Evolutionary conservation across 2,888 invertebrate species (phyloP), one percentile per base, ranked within the genome.

Genomic region (Exocentrus adspersus): DNA sequence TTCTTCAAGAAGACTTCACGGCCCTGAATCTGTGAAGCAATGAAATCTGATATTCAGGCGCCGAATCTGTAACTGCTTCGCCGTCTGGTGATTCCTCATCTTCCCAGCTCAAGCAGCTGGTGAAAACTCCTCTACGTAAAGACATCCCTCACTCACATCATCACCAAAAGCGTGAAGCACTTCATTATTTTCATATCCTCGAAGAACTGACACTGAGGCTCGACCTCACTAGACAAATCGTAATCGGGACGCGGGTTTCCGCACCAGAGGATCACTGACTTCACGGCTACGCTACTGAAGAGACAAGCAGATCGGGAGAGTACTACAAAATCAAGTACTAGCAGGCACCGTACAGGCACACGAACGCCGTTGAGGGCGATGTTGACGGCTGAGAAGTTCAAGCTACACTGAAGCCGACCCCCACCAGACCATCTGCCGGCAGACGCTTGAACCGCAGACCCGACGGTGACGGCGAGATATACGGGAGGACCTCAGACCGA

Each of bases 371-470:
- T 42, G 54, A 54, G 54, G 70, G 68, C 75, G 73, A 72, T 78
- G 79, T 75, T 78, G 73, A 76, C 80, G 74, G 77, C 75, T 75
- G 77, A 75, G 75, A 77, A 77, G 81, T 79, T 78, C 76, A 78
- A 79, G 78, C 81, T 78, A 75, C 77, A 82, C 82, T 82, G 80
- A 80, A 73, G 72, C 72, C 77, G 75, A 66, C 68, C 70, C 69
- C 68, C 70, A 68, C 70, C 64, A 69, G 70, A 65, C 70, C 78
- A 78, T 77, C 78, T 78, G 78, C 75, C 75, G 53, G 53, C 59
- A 42, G 59, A 48, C 59, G 59, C 59, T 41, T 42, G 61, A 61
- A 48, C 43, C 43, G 54, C 28, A 42, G 45, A n/a, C 6, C 45
- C 52, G 61, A 37, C 46, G 63, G 46, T 43, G 59, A 14, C 59